Conservation (phyloP, 2,113 vertebrate species). For the Caranx ignobilis region DNA sequence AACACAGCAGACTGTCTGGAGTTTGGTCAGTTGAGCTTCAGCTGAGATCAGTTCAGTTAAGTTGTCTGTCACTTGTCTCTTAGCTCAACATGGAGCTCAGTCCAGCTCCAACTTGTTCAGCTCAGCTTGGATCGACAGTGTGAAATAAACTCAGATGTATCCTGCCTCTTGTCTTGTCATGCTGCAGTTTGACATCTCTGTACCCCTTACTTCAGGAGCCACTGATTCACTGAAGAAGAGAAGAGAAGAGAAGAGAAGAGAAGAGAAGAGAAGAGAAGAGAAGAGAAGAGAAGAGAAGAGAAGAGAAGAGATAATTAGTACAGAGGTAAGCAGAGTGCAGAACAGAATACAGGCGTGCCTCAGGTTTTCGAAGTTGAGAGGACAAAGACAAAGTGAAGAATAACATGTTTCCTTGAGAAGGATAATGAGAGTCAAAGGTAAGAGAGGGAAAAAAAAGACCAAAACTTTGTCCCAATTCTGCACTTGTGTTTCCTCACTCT, state of each 20-base stretch:
- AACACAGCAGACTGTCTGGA: conserved; percentile 10
- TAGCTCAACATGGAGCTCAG: conserved; percentile 9
- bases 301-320: conserved; percentile 31
- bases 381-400: conserved; percentile 13
- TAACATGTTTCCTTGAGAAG: neutral
- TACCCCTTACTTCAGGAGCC: conserved; percentile 79
- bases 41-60: conserved; percentile 43
- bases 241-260: conserved; percentile 1
- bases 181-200: conserved; percentile 16
- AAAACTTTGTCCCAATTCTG: conserved; percentile 11
- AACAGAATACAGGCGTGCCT: conserved; percentile 19
- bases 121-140: conserved; percentile 28
- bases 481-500: no score
- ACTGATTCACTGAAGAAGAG: conserved; percentile 78
- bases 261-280: conserved; percentile 4
- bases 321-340: conserved; percentile 6
- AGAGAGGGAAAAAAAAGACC: neutral
- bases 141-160: conserved; percentile 34
- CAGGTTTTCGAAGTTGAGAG: conserved; percentile 19
- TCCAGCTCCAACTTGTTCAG: conserved; percentile 6
- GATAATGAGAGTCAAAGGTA: conserved; percentile 13
- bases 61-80: conserved; percentile 21
- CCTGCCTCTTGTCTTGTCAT: neutral
- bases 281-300: conserved; percentile 4
- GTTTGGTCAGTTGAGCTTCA: conserved; percentile 23